Conservation (phyloP, 2,888 invertebrate species). For the Cheilosia scutellata region DNA sequence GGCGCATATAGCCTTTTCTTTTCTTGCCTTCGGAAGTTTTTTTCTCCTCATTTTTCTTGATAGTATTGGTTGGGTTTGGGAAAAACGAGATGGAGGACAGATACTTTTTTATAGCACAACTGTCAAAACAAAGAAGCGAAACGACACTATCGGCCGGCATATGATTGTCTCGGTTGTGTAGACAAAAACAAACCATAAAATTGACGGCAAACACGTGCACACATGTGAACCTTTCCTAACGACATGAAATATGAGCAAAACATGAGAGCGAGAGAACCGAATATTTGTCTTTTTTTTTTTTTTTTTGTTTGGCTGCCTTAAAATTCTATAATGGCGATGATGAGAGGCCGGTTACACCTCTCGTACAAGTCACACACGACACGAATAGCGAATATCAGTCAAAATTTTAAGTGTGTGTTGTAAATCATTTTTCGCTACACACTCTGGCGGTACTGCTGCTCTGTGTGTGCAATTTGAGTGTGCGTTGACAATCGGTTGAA, state of each 20-base stretch:
- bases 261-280: constrained; percentile 75
- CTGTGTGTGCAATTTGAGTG: constrained; percentile 67
- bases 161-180: constrained; percentile 44
- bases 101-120: constrained; percentile 71
- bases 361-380: constrained; percentile 73
- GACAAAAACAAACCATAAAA: constrained; percentile 81
- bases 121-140: constrained; percentile 74
- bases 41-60: constrained; percentile 73
- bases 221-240: constrained; percentile 74
- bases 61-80: constrained; percentile 54
- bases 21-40: constrained; percentile 46
- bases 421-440: constrained; percentile 69
- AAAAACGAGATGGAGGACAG: constrained; percentile 74
- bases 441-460: constrained; percentile 4
- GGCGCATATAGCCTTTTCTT: constrained; percentile 59
- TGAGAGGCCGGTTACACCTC: constrained; percentile 76
- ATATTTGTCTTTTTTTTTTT: constrained; percentile 62
- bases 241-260: constrained; percentile 82
- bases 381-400: constrained; percentile 74
- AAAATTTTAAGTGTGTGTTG: constrained; percentile 76
- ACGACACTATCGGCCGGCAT: constrained; percentile 22
- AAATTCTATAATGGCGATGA: constrained; percentile 74
- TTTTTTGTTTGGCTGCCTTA: constrained; percentile 63
- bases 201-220: constrained; percentile 80
- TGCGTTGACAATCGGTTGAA: constrained; percentile 75